phyloP scores from a whole-genome alignment of 2,113 vertebrate species.

The Opisthocomus hoazin region DNA sequence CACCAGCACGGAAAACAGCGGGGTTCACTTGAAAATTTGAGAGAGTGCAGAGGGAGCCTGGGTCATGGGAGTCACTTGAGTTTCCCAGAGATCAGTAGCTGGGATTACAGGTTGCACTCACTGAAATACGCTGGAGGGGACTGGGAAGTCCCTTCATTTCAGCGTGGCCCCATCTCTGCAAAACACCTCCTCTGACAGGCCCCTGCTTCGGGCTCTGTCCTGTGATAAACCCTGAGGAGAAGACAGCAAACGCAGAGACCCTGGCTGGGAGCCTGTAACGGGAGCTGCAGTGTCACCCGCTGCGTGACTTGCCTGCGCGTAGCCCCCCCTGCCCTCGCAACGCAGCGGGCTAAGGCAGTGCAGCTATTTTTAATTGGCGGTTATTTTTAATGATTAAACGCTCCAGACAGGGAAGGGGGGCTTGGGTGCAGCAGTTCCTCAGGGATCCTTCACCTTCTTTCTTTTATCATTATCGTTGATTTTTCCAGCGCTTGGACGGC shows the following conservation, averaged over 20 bases:
- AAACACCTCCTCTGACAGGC: background rate
- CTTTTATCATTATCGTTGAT: slow-evolving; percentile 20
- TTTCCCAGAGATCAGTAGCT: background rate
- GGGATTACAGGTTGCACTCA: background rate
- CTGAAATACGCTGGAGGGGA: background rate
- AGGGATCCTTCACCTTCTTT: background rate
- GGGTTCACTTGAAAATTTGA: background rate
- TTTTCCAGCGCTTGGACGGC: slow-evolving; percentile 89
- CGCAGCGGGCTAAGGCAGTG: background rate
- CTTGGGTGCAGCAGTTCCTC: background rate
- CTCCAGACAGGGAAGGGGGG: background rate
- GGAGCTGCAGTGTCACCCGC: slow-evolving; percentile 34
- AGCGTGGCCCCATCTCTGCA: background rate
- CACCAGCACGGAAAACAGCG: background rate
- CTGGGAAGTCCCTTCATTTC: background rate
- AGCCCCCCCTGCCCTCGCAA: background rate
- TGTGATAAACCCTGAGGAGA: background rate
- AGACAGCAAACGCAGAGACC: background rate
- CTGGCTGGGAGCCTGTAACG: slow-evolving; percentile 61
- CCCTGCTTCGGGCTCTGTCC: background rate
- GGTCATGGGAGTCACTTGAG: background rate
- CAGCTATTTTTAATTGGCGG: slow-evolving; percentile 82
- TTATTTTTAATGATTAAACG: slow-evolving; percentile 69
- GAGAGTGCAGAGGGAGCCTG: background rate
- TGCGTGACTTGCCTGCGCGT: slow-evolving; percentile 17